Evolutionary conservation across 2,113 vertebrate genomes (phyloP), one percentile per base, ranked within the genome.

Genomic region (Sphaerodactylus townsendi): DNA sequence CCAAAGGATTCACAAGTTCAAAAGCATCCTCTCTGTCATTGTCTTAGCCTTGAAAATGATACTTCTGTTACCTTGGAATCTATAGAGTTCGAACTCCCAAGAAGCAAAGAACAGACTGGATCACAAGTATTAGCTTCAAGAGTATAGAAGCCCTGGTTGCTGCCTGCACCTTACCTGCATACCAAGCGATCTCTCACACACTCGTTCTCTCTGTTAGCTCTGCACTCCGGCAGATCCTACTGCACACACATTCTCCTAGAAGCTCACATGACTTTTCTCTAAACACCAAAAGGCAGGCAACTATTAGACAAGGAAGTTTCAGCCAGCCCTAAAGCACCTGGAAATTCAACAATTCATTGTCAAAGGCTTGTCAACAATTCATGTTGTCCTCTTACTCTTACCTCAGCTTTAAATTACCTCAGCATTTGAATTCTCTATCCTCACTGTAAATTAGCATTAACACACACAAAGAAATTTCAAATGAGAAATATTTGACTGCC

Each of bases 211-310:
- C 89, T 93, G 82, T 81, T 85, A 77, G 88, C 86, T 91, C 89
- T 9, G 76, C 62, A 71, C n/a, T 93, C 91, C 77, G 53, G 92
- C 86, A 93, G 92, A 88, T 89, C 75, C 81, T 88, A 91, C 88
- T 90, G 89, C 90, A 91, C 90, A 91, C 77, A 84, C 83, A n/a
- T 87, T 89, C 90, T 89, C 59, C 65, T 83, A 89, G 75, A 5
- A 85, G 94, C 92, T 95, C 94, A 95, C 94, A 94, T 95, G 94
- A 94, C 94, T 93, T 79, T 83, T 86, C 77, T 78, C 91, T 84
- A 44, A 89, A 85, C 90, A 81, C 81, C n/a, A 39, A 92, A 83
- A 89, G 86, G 90, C 86, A 92, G 90, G 88, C 9, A 92, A 90
- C 84, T 85, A 37, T 87, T 81, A 91, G 79, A 80, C 78, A 84